Conservation (phyloP, 2,888 invertebrate species). For the Drosophila diplacantha region DNA sequence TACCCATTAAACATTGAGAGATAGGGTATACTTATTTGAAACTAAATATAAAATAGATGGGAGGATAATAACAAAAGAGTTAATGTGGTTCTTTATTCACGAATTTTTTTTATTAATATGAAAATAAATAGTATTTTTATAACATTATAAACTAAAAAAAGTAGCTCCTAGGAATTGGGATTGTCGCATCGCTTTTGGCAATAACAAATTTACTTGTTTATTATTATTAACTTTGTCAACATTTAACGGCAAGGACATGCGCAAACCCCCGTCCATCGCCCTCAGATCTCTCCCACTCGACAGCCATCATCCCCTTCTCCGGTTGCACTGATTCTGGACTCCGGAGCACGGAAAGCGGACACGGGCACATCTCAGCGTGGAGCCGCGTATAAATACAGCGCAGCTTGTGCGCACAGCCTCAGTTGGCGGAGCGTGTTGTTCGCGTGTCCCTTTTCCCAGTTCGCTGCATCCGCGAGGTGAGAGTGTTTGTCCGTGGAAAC, state of each 20-base stretch:
- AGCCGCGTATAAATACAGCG: constrained; percentile 69
- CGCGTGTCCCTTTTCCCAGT: constrained; percentile 43
- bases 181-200: constrained; percentile 3
- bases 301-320: constrained; percentile 6
- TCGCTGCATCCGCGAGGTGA: constrained; percentile 17
- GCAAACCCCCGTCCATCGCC: constrained; percentile 51
- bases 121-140: not conserved
- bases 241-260: constrained; percentile 62
- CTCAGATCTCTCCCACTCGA: constrained; percentile 8
- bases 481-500: constrained; percentile 8
- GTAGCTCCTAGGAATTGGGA: not conserved
- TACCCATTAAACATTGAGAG: constrained; percentile 1
- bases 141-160: not conserved
- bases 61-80: not conserved
- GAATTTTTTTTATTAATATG: not conserved
- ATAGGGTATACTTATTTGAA: constrained; percentile 1
- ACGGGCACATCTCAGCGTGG: constrained; percentile 26
- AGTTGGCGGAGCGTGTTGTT: constrained; percentile 63
- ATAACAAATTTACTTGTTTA: constrained; percentile 45
- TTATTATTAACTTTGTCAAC: constrained; percentile 43
- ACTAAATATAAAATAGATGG: not conserved
- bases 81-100: not conserved
- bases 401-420: constrained; percentile 57
- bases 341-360: constrained; percentile 13
- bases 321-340: constrained; percentile 10